Percentiles rank a stretch among this genome's conserved stretches.
Conservation (phyloP, 1,140 invertebrate genomes). For the Plodia interpunctella region DNA sequence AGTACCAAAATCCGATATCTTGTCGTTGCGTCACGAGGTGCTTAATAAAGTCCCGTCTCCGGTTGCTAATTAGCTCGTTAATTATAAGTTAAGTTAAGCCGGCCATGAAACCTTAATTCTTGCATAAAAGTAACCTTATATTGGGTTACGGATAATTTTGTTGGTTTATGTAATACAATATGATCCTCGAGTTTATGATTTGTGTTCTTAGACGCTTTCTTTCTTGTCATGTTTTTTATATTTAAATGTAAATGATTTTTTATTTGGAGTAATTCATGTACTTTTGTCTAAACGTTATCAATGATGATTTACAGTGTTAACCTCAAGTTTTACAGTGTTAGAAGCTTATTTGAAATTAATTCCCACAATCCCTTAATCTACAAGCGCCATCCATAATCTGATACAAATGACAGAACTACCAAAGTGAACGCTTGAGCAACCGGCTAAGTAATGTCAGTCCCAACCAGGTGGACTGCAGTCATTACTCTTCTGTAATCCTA, state of each 20-base stretch:
- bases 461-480: constrained; percentile 71
- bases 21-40: constrained; percentile 51
- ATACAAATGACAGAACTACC: constrained; percentile 11
- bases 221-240: too few relatives aligned
- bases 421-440: constrained; percentile 52
- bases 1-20: constrained; percentile 72
- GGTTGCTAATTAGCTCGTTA: constrained; percentile 71
- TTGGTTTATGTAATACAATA: background rate
- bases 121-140: constrained; percentile 47
- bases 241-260: too few relatives aligned
- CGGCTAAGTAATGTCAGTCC: constrained; percentile 67
- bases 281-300: too few relatives aligned
- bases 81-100: constrained; percentile 54
- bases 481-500: constrained; percentile 72
- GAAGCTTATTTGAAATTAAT: background rate
- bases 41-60: constrained; percentile 68
- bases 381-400: constrained; percentile 7
- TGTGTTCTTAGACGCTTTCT: too few relatives aligned
- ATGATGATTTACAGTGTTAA: too few relatives aligned
- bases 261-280: too few relatives aligned
- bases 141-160: background rate
- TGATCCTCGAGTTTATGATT: background rate
- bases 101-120: constrained; percentile 70
- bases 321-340: background rate
- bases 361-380: background rate